Conservation (phyloP, 2,113 vertebrate species). For the Hemiprocne comata region DNA sequence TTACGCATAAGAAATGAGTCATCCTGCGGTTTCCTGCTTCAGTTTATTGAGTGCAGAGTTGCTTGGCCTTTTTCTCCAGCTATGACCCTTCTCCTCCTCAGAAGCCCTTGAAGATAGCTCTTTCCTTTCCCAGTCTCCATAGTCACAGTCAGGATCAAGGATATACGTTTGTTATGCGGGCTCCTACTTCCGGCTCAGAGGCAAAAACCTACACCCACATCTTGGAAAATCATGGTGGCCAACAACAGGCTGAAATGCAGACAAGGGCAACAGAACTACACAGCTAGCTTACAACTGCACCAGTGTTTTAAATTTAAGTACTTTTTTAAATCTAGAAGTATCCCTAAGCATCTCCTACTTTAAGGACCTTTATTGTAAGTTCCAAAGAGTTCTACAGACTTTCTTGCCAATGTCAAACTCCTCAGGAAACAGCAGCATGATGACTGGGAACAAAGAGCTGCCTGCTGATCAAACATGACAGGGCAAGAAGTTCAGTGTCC, state of each 20-base stretch:
- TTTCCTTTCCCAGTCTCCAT: background rate
- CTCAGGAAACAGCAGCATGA: background rate
- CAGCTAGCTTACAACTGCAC: background rate
- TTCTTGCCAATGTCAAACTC: background rate
- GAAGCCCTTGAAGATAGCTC: background rate
- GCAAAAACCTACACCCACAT: background rate
- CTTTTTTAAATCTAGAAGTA: background rate
- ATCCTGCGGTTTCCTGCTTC: conserved; percentile 54
- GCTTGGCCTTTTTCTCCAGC: conserved; percentile 36
- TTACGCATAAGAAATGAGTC: conserved; percentile 52
- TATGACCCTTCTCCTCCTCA: conserved; percentile 38
- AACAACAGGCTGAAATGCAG: background rate
- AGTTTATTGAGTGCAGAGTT: conserved; percentile 33
- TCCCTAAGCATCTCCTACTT: background rate
- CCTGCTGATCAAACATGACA: fast-evolving
- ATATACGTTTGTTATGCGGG: background rate
- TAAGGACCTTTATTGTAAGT: background rate
- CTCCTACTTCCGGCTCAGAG: background rate
- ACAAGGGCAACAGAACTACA: background rate
- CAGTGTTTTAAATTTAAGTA: background rate
- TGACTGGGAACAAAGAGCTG: background rate
- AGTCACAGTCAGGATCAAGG: background rate
- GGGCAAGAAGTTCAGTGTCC: background rate
- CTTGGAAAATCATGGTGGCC: background rate
- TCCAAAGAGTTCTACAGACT: background rate